Percentiles rank a stretch among this genome's conserved stretches.
Evolutionary conservation across 2,888 invertebrate species (phyloP).

Genomic region (Drosophila neonasuta): DNA sequence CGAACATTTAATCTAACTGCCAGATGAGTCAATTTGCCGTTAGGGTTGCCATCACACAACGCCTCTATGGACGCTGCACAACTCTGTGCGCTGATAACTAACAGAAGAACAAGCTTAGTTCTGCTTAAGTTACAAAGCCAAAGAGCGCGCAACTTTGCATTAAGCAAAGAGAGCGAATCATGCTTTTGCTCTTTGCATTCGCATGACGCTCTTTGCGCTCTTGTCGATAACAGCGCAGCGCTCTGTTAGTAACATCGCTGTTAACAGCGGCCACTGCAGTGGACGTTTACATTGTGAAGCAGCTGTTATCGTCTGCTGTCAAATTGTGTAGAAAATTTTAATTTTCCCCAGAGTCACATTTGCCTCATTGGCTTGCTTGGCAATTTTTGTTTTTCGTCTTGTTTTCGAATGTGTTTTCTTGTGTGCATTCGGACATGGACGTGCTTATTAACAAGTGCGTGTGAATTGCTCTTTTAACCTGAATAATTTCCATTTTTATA

Average conservation of each 20-base stretch:
- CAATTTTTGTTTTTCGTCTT: slow-evolving; percentile 31
- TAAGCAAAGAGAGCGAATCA: slow-evolving; percentile 21
- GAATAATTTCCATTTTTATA: slow-evolving; percentile 4
- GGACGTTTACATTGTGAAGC: slow-evolving; percentile 6
- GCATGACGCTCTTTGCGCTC: slow-evolving; percentile 14
- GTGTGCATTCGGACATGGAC: slow-evolving; percentile 16
- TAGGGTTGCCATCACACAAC: slow-evolving; percentile 25
- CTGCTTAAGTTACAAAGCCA: background rate
- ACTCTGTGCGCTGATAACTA: slow-evolving; percentile 7
- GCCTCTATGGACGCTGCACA: background rate
- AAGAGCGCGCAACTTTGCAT: slow-evolving; percentile 12
- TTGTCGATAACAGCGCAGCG: slow-evolving; percentile 7
- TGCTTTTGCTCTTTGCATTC: slow-evolving; percentile 18
- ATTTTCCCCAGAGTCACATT: slow-evolving; percentile 67
- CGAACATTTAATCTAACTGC: slow-evolving; percentile 64
- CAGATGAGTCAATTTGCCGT: slow-evolving; percentile 58
- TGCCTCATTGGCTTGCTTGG: slow-evolving; percentile 36
- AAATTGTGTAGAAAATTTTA: slow-evolving; percentile 72
- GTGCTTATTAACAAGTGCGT: slow-evolving; percentile 49
- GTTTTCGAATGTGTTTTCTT: slow-evolving; percentile 11
- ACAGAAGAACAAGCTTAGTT: slow-evolving; percentile 6
- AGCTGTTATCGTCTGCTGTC: slow-evolving; percentile 25
- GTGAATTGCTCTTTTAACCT: slow-evolving; percentile 35
- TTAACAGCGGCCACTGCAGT: slow-evolving; percentile 19
- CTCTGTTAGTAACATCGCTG: slow-evolving; percentile 6